Conservation (phyloP, 2,113 vertebrate species). For the Eclectus roratus region DNA sequence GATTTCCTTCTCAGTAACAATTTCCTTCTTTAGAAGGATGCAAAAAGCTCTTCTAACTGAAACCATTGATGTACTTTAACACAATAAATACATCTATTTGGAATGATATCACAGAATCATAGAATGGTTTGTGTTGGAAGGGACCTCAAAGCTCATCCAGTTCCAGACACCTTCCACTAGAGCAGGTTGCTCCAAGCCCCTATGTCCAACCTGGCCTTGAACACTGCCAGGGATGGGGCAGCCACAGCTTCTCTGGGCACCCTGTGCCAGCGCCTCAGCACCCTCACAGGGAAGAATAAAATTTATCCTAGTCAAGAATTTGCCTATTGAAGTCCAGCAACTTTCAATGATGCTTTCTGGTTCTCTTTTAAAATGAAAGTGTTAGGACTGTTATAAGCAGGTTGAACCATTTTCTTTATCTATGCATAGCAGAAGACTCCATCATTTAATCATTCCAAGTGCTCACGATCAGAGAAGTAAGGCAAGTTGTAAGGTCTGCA, state of each 20-base stretch:
- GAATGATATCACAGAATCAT: neutral
- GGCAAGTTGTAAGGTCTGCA: slow-evolving; percentile 18
- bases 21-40: neutral
- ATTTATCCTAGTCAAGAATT: neutral
- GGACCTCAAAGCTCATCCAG: neutral
- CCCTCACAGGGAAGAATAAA: neutral
- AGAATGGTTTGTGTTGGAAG: neutral
- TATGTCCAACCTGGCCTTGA: no score
- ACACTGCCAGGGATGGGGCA: neutral
- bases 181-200: neutral
- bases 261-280: neutral
- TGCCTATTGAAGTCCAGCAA: neutral
- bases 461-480: neutral
- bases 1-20: neutral
- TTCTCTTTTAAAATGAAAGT: neutral
- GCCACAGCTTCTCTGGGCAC: neutral
- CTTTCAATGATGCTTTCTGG: neutral
- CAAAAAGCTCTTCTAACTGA: neutral
- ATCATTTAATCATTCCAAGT: neutral
- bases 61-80: neutral
- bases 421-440: neutral
- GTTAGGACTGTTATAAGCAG: neutral
- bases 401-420: neutral
- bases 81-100: neutral
- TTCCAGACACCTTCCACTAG: neutral